phyloP scores from a whole-genome alignment of 2,888 invertebrate genomes.

The Junonia oenone region DNA sequence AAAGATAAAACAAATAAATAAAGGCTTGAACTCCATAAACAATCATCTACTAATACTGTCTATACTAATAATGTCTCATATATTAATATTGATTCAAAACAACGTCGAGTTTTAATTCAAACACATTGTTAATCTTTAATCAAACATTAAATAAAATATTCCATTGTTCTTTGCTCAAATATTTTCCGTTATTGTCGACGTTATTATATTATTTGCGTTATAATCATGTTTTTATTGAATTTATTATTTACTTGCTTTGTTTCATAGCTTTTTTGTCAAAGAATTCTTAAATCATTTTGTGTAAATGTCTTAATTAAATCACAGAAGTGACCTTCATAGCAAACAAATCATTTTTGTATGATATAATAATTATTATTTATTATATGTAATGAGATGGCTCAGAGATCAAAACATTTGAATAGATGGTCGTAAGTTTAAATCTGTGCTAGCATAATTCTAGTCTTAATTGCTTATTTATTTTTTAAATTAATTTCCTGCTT shows the following conservation, averaged over 20 bases:
- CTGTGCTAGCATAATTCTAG: not conserved
- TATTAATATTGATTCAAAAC: not conserved
- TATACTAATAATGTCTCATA: no score
- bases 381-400: no score
- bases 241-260: conserved; percentile 1
- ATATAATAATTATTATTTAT: no score
- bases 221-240: conserved; percentile 1
- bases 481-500: not conserved
- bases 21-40: no score
- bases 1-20: no score
- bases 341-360: not conserved
- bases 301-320: not conserved
- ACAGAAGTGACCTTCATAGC: not conserved
- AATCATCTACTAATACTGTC: no score
- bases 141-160: conserved; percentile 29
- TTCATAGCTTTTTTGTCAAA: not conserved
- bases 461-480: conserved; percentile 5
- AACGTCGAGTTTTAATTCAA: not conserved
- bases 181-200: conserved; percentile 31
- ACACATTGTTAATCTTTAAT: conserved; percentile 11
- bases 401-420: no score
- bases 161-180: conserved; percentile 36
- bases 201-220: conserved; percentile 7
- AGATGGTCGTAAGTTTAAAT: no score
- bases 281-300: not conserved